phyloP scores from a whole-genome alignment of 2,888 invertebrate species.

The Tachystola acroxantha region DNA sequence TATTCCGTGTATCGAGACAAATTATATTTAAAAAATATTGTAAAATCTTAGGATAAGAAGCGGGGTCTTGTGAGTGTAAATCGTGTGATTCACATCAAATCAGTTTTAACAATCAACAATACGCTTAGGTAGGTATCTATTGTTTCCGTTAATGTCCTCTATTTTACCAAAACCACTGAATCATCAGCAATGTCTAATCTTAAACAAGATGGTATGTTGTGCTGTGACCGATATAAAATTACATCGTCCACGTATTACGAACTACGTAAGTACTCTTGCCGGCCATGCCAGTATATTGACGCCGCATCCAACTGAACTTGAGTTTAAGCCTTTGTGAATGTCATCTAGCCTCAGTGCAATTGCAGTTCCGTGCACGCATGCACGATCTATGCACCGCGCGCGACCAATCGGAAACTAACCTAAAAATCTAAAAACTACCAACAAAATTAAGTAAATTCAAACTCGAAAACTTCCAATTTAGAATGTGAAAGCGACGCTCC shows the following conservation, averaged over 20 bases:
- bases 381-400: conserved; percentile 40
- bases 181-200: conserved; percentile 8
- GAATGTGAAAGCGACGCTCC: conserved; percentile 43
- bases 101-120: conserved; percentile 13
- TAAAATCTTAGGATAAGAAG: too few relatives aligned
- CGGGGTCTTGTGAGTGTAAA: too few relatives aligned
- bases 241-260: conserved; percentile 40
- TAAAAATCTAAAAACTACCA: conserved; percentile 20
- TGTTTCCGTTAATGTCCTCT: conserved; percentile 25
- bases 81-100: neutral
- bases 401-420: conserved; percentile 22
- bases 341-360: conserved; percentile 70
- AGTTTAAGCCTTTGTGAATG: conserved; percentile 68
- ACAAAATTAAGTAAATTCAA: conserved; percentile 25
- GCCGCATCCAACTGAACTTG: conserved; percentile 68
- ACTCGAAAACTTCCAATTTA: conserved; percentile 51
- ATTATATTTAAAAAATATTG: too few relatives aligned
- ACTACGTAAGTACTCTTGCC: conserved; percentile 31
- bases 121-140: conserved; percentile 25
- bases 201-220: neutral
- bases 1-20: too few relatives aligned
- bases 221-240: conserved; percentile 45
- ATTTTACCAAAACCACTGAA: conserved; percentile 31
- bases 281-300: conserved; percentile 62
- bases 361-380: conserved; percentile 59